phyloP scores from a whole-genome alignment of 2,797 vertebrate genomes.

The Morus bassanus region DNA sequence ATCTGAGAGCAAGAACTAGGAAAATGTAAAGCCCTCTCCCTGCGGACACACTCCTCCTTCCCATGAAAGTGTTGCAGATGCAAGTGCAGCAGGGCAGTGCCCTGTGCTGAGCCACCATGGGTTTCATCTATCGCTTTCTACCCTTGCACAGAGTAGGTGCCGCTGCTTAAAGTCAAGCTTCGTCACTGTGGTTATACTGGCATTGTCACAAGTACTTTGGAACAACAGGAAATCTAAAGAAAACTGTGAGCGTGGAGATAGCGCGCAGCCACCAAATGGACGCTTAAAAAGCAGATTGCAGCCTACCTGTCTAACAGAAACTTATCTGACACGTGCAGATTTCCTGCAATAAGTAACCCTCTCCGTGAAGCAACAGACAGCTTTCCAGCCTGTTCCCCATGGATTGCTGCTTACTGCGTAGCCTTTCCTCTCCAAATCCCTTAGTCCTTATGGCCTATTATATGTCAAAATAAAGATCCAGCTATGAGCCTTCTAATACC shows the following conservation, averaged over 20 bases:
- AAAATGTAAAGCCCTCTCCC: background rate
- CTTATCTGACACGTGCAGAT: background rate
- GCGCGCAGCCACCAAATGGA: background rate
- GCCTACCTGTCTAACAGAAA: slow-evolving; percentile 1
- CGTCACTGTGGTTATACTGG: background rate
- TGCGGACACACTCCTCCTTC: background rate
- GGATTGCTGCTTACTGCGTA: background rate
- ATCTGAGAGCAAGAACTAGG: background rate
- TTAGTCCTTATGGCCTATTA: background rate
- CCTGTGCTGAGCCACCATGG: background rate
- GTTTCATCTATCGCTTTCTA: background rate
- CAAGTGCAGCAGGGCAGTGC: fast-evolving
- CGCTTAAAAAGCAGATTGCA: background rate
- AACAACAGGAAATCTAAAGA: slow-evolving; percentile 11
- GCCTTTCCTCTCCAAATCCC: slow-evolving; percentile 1
- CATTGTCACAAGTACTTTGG: background rate
- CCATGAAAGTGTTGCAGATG: background rate
- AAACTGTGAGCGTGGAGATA: background rate
- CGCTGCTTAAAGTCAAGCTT: background rate
- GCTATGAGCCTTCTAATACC: background rate
- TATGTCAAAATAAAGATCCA: background rate
- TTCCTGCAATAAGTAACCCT: background rate
- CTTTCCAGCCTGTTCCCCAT: background rate
- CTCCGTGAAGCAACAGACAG: background rate
- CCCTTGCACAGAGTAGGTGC: background rate